Evolutionary conservation across 2,888 invertebrate genomes (phyloP), one percentile per base, ranked within the genome.

Genomic region (Callyntrura sp.): DNA sequence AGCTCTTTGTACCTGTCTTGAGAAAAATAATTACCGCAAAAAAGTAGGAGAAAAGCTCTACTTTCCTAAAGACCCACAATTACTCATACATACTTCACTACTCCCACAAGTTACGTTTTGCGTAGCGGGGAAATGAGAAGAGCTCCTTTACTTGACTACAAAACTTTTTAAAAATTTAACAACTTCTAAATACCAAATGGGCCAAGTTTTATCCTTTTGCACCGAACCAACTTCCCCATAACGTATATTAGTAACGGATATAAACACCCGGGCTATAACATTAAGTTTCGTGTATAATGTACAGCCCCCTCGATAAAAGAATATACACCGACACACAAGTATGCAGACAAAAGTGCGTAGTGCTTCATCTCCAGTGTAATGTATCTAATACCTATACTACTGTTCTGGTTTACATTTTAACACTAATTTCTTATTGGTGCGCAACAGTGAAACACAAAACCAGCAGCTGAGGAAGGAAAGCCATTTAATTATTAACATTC

Each of bases 401-500:
- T 43, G 25, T 73, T 14, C 57, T 84, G 73, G 84, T 84, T 73
- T 70, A 85, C 78, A 76, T 14, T 85, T 76, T 76, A 60, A 17
- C 85, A 78, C 62, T 85, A 85, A 85, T 85, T 84, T 35, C 73
- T 70, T 28, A 23, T 9, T 62, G 25, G 45, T n/a, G n/a, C 35
- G 62, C 25, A 23, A n/a, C 43, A 4, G 85, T 3, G 45, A 20
- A 82, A 65, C 48, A 11, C 43, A 55, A 51, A n/a, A 68, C 48
- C 23, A 43, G 70, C 70, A 70, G 65, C 43, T 43, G 70, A 73
- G 70, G 45, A 60, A 76, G 45, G 57, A 62, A 85, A 17, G 57
- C 76, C 62, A 85, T 85, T 85, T 85, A 85, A 85, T 85, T 85
- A 85, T 85, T 85, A 85, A 62, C 76, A 85, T 76, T 85, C 25